Conservation (phyloP, 2,888 invertebrate species). For the Acanthosepion pharaonis region DNA sequence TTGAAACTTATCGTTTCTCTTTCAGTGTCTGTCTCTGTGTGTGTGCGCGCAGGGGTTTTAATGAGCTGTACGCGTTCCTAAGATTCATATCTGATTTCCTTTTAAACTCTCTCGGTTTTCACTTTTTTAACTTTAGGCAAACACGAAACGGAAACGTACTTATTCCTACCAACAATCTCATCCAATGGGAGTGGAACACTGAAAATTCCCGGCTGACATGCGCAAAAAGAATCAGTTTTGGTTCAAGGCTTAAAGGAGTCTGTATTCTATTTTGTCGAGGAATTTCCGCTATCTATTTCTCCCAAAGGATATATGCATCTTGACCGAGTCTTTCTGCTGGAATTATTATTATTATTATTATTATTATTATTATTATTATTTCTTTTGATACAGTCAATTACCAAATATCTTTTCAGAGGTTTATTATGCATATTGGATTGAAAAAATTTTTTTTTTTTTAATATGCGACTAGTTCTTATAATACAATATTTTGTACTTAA, state of each 20-base stretch:
- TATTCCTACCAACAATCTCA: too few species aligned
- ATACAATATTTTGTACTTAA: too few species aligned
- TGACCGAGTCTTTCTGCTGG: not conserved
- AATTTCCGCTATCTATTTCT: not conserved
- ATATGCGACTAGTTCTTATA: too few species aligned
- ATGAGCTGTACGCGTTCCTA: not conserved
- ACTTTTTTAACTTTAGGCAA: not conserved
- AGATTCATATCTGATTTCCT: not conserved
- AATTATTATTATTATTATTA: slow-evolving; percentile 77
- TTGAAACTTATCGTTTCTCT: not conserved
- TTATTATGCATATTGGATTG: too few species aligned
- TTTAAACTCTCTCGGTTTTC: not conserved
- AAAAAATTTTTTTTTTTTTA: too few species aligned
- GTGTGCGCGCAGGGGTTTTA: not conserved
- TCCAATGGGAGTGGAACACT: not conserved
- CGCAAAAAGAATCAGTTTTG: not conserved
- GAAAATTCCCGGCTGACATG: slow-evolving; percentile 9
- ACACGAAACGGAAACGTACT: not conserved
- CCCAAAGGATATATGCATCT: not conserved
- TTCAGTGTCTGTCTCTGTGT: not conserved
- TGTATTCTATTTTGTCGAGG: not conserved
- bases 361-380: slow-evolving; percentile 48
- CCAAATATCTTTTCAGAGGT: too few species aligned
- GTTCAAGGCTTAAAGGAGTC: not conserved
- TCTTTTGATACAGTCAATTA: too few species aligned